Percentiles rank a stretch among this genome's conserved stretches.
Evolutionary conservation across 2,797 vertebrate species (phyloP).

Genomic region (Melanotaenia parkinsoni): DNA sequence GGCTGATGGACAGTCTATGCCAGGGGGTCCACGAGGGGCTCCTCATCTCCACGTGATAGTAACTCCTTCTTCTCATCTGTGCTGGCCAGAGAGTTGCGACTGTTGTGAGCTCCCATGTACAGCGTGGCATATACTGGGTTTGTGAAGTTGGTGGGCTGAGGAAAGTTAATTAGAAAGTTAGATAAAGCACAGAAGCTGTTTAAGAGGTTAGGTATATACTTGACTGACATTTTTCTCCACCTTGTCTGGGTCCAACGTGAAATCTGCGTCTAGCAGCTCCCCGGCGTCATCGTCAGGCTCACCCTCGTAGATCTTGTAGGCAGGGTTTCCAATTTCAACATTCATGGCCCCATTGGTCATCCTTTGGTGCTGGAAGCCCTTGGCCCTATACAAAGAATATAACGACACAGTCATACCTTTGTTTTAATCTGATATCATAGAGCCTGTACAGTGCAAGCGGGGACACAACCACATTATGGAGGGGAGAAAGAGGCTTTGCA

Average conservation of each 20-base stretch:
- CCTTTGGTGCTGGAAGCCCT: constrained; percentile 96
- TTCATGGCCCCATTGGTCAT: constrained; percentile 98
- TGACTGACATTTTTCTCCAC: constrained; percentile 66
- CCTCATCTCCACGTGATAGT: constrained; percentile 91
- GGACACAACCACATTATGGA: constrained; percentile 61
- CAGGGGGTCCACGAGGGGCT: constrained; percentile 91
- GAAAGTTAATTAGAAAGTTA: constrained; percentile 17
- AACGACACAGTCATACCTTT: constrained; percentile 11
- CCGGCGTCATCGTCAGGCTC: constrained; percentile 91
- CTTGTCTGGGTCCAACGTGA: constrained; percentile 94
- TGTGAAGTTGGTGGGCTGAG: constrained; percentile 97
- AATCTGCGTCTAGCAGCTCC: constrained; percentile 91
- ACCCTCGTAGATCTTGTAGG: constrained; percentile 98
- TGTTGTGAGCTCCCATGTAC: constrained; percentile 97
- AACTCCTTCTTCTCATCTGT: constrained; percentile 98
- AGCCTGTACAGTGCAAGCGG: constrained; percentile 54
- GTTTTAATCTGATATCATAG: background rate
- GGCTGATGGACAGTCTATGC: constrained; percentile 81
- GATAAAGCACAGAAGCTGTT: background rate
- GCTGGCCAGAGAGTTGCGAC: constrained; percentile 96
- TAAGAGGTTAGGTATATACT: too few species aligned
- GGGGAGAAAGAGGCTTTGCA: constrained; percentile 52
- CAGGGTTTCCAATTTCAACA: constrained; percentile 97
- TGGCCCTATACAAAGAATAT: constrained; percentile 82
- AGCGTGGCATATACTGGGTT: constrained; percentile 97